Evolutionary conservation across 2,888 invertebrate species (phyloP), one percentile per base, ranked within the genome.

Genomic region (Sipunculus nudus): DNA sequence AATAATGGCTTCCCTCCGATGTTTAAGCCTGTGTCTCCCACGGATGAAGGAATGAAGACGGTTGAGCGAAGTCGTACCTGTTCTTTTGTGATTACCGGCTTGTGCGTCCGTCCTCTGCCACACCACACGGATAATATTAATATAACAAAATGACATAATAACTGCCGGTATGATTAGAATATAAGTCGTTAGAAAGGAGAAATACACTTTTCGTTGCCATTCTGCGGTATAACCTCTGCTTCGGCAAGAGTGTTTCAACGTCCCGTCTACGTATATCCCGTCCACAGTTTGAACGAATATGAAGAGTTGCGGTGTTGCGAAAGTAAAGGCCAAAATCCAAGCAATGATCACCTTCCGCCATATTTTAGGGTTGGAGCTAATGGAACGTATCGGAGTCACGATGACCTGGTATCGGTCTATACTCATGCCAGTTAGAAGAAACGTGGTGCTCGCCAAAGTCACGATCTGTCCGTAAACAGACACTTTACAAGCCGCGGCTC

Each of bases 141-240:
- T 73, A 70, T 85, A 85, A 68, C 85, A 85, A 71, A 75, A 84
- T 8, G 80, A 70, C 76, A 85, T 85, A 63, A 84, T 76, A 29
- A 75, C 65, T 1, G 82, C 76, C 1, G 85, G 85, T 10, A 85
- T 68, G 23, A 85, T 64, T 16, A 85, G 75, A 32, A 85, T 83
- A 70, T 83, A 84, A 49, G 74, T 67, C 8, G 84, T 83, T 31
- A 83, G 76, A 74, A 81, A 84, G 21, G 81, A 77, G 56, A 85
- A 82, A 70, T 84, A 84, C 5, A 83, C 68, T 65, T 85, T 84
- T 3, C 84, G 72, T 65, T 85, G 85, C 85, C 85, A 85, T 41
- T 74, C 70, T 0, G 77, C 78, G 21, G 83, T 82, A 71, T 85
- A 85, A 13, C 85, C 85, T 2, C 70, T 68, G 65, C 84, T 84